phyloP scores from a whole-genome alignment of 2,888 invertebrate species.

The Gasteruption jaculator region DNA sequence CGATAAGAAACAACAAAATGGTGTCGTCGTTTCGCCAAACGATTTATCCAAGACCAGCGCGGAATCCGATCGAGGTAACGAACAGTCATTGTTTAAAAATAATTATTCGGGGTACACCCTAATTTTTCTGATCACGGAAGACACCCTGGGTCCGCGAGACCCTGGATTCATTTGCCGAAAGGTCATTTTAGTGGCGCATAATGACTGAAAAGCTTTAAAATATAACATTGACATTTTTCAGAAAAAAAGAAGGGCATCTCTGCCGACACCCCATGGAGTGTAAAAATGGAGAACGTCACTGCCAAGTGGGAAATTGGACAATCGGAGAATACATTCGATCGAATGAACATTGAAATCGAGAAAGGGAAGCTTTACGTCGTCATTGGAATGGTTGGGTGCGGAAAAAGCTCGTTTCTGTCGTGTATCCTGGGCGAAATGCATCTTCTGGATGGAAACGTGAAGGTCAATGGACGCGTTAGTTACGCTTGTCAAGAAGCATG shows the following conservation, averaged over 20 bases:
- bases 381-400: slow-evolving; percentile 73
- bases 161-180: background rate
- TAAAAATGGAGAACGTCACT: slow-evolving; percentile 40
- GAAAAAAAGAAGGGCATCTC: slow-evolving; percentile 18
- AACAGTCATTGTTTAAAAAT: background rate
- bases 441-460: slow-evolving; percentile 57
- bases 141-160: background rate
- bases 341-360: slow-evolving; percentile 55
- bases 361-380: slow-evolving; percentile 64
- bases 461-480: slow-evolving; percentile 62
- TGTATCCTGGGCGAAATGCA: slow-evolving; percentile 71
- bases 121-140: background rate
- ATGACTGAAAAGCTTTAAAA: background rate
- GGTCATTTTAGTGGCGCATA: background rate
- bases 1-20: slow-evolving; percentile 40
- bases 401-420: slow-evolving; percentile 67
- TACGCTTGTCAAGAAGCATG: slow-evolving; percentile 85
- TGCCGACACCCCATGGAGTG: slow-evolving; percentile 23
- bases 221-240: slow-evolving; percentile 6
- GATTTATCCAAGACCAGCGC: slow-evolving; percentile 33
- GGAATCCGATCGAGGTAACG: slow-evolving; percentile 23
- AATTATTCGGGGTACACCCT: background rate
- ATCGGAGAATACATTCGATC: slow-evolving; percentile 54
- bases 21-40: slow-evolving; percentile 40
- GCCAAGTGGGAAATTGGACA: slow-evolving; percentile 56